Evolutionary conservation across 1,140 invertebrate genomes (phyloP).

Genomic region (Drosophila repletoides): DNA sequence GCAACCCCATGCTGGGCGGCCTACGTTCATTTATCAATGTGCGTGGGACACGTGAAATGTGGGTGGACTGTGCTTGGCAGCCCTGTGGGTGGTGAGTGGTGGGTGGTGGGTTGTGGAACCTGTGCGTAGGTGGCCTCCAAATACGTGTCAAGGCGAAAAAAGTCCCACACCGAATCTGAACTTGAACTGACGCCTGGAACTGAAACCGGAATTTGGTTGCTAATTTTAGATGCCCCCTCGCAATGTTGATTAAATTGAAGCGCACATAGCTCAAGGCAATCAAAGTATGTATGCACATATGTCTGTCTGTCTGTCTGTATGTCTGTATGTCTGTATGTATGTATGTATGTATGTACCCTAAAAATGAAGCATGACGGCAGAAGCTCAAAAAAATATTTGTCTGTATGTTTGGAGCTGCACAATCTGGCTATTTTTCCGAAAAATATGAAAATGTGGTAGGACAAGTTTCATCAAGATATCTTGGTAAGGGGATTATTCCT

Average conservation of each 20-base stretch:
- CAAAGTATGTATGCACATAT: constrained; percentile 1
- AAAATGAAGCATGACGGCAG: too few relatives aligned
- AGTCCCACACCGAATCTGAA: constrained; percentile 41
- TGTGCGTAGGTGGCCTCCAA: constrained; percentile 46
- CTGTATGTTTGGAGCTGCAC: too few relatives aligned
- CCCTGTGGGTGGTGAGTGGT: neutral
- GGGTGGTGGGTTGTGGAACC: neutral
- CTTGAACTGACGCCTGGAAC: constrained; percentile 56
- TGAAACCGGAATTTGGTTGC: constrained; percentile 50
- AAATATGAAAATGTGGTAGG: too few relatives aligned
- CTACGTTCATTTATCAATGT: constrained; percentile 50
- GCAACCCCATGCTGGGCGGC: constrained; percentile 31
- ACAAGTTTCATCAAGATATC: too few relatives aligned
- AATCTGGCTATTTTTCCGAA: too few relatives aligned
- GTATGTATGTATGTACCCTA: constrained; percentile 1
- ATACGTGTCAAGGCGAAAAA: constrained; percentile 56
- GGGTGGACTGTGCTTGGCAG: neutral
- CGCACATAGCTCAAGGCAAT: constrained; percentile 24
- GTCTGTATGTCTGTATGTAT: neutral
- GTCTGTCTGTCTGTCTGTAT: neutral
- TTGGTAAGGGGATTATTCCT: too few relatives aligned
- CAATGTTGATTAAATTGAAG: constrained; percentile 54
- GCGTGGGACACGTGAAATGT: constrained; percentile 44
- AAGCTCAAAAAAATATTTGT: too few relatives aligned
- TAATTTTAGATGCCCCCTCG: constrained; percentile 64